Evolutionary conservation across 1,140 invertebrate genomes (phyloP).

Genomic region (Diorhabda carinulata): DNA sequence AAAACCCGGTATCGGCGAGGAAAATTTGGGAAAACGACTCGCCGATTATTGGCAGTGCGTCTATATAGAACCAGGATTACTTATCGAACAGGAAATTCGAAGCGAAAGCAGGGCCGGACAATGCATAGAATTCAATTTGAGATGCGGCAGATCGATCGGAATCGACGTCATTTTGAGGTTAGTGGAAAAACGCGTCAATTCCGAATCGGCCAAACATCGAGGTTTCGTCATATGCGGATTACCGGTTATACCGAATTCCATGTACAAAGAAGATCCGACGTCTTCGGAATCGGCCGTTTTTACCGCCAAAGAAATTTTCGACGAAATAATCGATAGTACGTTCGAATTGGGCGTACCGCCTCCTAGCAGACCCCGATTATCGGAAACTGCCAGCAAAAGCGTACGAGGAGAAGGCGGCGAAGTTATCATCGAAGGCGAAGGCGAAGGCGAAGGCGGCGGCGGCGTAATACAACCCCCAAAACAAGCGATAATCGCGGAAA

Average conservation of each 20-base stretch:
- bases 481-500: not conserved
- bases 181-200: conserved; percentile 50
- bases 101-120: conserved; percentile 49
- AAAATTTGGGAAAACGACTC: conserved; percentile 51
- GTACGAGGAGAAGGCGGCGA: conserved; percentile 25
- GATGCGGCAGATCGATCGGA: conserved; percentile 49
- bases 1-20: conserved; percentile 54
- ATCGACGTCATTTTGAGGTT: conserved; percentile 50
- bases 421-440: conserved; percentile 11
- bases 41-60: conserved; percentile 54
- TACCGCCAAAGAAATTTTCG: conserved; percentile 47
- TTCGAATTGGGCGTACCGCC: conserved; percentile 34
- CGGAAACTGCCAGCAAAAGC: conserved; percentile 31
- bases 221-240: conserved; percentile 58
- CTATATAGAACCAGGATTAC: conserved; percentile 53
- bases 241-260: conserved; percentile 52
- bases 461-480: no score
- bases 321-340: conserved; percentile 47
- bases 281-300: conserved; percentile 50
- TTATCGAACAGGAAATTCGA: conserved; percentile 54
- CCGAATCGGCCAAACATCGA: conserved; percentile 51
- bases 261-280: conserved; percentile 44
- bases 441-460: not conserved
- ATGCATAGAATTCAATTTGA: conserved; percentile 54
- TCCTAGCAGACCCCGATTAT: conserved; percentile 24